Percentiles rank a stretch among this genome's conserved stretches.
Evolutionary conservation across 2,888 invertebrate species (phyloP).

Genomic region (Acronicta alni): DNA sequence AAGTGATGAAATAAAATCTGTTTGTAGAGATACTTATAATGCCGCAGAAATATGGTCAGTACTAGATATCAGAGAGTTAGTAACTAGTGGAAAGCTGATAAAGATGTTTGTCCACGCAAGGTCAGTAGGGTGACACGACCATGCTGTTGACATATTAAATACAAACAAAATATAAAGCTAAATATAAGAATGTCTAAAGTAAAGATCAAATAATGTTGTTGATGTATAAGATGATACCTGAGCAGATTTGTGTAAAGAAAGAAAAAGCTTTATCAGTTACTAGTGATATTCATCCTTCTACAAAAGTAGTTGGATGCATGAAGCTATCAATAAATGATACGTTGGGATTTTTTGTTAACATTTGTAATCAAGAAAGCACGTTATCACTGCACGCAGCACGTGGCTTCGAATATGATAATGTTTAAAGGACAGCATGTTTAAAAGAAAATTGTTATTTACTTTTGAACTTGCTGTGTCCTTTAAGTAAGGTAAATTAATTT

Average conservation of each 20-base stretch:
- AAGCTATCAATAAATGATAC: constrained; percentile 1
- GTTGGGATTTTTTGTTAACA: not conserved
- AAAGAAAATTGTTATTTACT: too few relatives aligned
- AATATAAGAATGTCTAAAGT: constrained; percentile 18
- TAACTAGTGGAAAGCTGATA: constrained; percentile 54
- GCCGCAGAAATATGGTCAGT: constrained; percentile 9
- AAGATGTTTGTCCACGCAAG: constrained; percentile 58
- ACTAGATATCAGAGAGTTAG: constrained; percentile 21
- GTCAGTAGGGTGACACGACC: constrained; percentile 53
- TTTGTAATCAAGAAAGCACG: constrained; percentile 8
- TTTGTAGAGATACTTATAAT: constrained; percentile 3
- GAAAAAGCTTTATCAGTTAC: constrained; percentile 9
- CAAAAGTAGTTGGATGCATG: not conserved
- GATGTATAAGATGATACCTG: not conserved
- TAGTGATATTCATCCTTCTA: not conserved
- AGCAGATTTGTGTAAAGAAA: constrained; percentile 6
- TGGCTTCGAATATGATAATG: constrained; percentile 14
- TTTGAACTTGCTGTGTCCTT: not conserved
- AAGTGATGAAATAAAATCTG: not conserved
- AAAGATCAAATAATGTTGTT: constrained; percentile 24
- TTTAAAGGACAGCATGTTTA: not conserved
- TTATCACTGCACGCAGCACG: constrained; percentile 17
- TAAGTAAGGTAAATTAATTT: too few relatives aligned
- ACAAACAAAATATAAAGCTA: constrained; percentile 30
- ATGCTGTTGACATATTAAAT: constrained; percentile 39